These are phyloP conservation scores for Stomatorhinus walkeri DNA, from an alignment of 2,797 vertebrate species.

Conservation along the genomic window DNA sequence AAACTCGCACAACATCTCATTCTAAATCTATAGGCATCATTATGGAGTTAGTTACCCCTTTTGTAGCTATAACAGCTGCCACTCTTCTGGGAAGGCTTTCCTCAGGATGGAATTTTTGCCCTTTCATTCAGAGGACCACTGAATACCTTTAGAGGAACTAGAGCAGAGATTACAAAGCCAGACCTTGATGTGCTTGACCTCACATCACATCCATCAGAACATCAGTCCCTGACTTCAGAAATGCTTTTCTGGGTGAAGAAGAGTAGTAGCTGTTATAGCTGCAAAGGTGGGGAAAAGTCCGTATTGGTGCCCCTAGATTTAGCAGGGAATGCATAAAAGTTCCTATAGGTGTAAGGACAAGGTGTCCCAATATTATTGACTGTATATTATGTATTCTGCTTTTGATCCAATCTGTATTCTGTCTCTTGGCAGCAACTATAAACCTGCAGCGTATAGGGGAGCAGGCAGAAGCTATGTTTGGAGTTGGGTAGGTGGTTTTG, in stretches of 20 bases:
- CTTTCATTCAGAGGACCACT: background rate
- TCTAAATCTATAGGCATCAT: background rate
- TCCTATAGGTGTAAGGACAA: background rate
- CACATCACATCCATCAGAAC: background rate
- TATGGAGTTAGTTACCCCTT: background rate
- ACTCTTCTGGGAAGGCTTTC: background rate
- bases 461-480: slow-evolving; percentile 94
- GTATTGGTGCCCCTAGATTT: background rate
- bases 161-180: background rate
- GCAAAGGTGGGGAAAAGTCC: background rate
- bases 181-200: background rate
- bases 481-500: slow-evolving; percentile 73
- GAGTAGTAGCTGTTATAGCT: background rate
- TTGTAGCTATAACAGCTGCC: background rate
- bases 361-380: background rate
- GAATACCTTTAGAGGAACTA: background rate
- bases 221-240: background rate
- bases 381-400: background rate
- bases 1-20: background rate
- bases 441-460: slow-evolving; percentile 89
- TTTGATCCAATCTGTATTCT: background rate
- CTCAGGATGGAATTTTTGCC: background rate
- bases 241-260: background rate
- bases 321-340: background rate
- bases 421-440: slow-evolving; percentile 62